phyloP scores from a whole-genome alignment of 2,797 vertebrate species.

The Oryzias dopingdopingensis region DNA sequence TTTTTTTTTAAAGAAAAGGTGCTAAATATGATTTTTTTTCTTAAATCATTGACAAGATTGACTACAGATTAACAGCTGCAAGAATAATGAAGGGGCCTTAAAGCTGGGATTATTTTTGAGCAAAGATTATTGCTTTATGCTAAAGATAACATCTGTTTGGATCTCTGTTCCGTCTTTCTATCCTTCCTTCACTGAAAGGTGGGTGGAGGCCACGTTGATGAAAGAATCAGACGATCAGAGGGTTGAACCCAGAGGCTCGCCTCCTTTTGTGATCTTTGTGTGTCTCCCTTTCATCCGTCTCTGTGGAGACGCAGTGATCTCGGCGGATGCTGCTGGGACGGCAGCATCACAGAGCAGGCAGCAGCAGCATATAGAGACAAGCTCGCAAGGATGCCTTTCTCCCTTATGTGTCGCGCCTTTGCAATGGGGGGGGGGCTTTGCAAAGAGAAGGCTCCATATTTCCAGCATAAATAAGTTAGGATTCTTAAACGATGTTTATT shows the following conservation, averaged over 20 bases:
- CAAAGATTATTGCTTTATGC: slow-evolving; percentile 9
- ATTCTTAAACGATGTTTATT: slow-evolving; percentile 7
- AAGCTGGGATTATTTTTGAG: slow-evolving; percentile 19
- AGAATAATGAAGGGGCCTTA: neutral
- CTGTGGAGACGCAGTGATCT: slow-evolving; percentile 56
- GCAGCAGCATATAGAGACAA: slow-evolving; percentile 52
- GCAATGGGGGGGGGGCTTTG: slow-evolving; percentile 8
- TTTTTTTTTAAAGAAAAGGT: slow-evolving; percentile 14
- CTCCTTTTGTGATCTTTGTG: slow-evolving; percentile 58
- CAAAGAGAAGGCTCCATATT: neutral
- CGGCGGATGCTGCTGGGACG: slow-evolving; percentile 39
- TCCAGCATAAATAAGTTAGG: slow-evolving; percentile 15
- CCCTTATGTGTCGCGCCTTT: slow-evolving; percentile 5
- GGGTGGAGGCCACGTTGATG: slow-evolving; percentile 47
- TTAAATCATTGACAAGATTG: too few relatives aligned
- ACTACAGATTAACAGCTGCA: too few relatives aligned
- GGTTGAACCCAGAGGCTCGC: slow-evolving; percentile 43
- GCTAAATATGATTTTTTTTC: too few relatives aligned
- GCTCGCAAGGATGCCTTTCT: slow-evolving; percentile 25
- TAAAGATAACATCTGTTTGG: slow-evolving; percentile 20
- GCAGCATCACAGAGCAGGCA: slow-evolving; percentile 47
- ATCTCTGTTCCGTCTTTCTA: slow-evolving; percentile 5
- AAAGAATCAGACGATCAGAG: slow-evolving; percentile 62
- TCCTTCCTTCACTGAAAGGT: slow-evolving; percentile 16
- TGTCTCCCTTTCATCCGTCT: slow-evolving; percentile 64